phyloP scores from a whole-genome alignment of 2,888 invertebrate species.

The Trachelus troglodyta region DNA sequence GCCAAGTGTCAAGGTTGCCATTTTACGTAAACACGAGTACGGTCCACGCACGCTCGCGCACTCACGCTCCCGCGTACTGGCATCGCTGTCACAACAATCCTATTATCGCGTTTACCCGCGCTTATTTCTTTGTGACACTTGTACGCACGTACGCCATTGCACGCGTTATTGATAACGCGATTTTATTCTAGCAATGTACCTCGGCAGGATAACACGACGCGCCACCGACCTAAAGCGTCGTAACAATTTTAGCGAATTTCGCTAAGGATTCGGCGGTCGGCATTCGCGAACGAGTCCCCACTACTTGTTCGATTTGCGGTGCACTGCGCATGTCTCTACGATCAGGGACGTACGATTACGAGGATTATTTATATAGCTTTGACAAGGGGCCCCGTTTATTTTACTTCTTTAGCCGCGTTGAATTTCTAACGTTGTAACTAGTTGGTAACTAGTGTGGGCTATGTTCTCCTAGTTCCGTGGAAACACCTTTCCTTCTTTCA shows the following conservation, averaged over 20 bases:
- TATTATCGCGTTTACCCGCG: conserved; percentile 39
- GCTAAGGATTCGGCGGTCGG: conserved; percentile 46
- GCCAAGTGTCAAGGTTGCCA: conserved; percentile 63
- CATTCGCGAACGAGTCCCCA: conserved; percentile 48
- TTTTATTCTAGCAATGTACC: neutral
- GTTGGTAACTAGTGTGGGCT: neutral
- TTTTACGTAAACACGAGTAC: conserved; percentile 42
- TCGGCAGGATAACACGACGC: neutral
- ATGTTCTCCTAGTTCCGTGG: neutral
- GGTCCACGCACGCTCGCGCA: conserved; percentile 14
- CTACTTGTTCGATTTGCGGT: conserved; percentile 55
- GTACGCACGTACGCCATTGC: conserved; percentile 12
- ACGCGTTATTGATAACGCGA: neutral
- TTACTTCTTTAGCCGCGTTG: neutral
- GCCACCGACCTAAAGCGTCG: conserved; percentile 4
- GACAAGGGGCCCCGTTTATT: neutral
- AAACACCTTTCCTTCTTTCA: neutral
- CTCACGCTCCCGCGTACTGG: conserved; percentile 21
- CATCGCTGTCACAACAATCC: conserved; percentile 55
- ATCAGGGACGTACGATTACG: conserved; percentile 28
- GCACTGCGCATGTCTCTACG: conserved; percentile 45
- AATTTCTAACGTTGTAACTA: neutral
- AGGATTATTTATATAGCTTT: conserved; percentile 1
- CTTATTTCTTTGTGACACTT: conserved; percentile 43
- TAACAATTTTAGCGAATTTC: conserved; percentile 35